These are phyloP conservation scores for Lepilemur septentrionalis DNA, from an alignment of 2,797 vertebrate species.

Conservation along the genomic window DNA sequence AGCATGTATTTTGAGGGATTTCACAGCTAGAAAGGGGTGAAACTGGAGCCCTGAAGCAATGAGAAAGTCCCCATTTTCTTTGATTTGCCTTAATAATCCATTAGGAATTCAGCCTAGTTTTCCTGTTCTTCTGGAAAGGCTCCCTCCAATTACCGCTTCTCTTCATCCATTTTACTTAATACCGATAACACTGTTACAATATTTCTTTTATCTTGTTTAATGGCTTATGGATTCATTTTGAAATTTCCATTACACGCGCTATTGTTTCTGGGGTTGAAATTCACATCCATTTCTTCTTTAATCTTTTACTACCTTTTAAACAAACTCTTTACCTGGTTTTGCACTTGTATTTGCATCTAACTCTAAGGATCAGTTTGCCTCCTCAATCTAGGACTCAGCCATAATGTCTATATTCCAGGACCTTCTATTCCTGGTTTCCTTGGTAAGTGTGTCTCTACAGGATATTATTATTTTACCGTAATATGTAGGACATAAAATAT, in stretches of 20 bases:
- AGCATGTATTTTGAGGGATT: background rate
- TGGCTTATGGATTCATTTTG: background rate
- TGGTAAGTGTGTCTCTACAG: background rate
- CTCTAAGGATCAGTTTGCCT: background rate
- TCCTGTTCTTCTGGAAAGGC: background rate
- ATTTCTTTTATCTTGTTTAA: slow-evolving; percentile 37
- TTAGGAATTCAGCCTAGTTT: background rate
- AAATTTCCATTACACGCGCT: background rate
- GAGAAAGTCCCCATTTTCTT: background rate
- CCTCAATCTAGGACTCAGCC: background rate
- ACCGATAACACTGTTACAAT: background rate
- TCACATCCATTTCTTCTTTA: background rate
- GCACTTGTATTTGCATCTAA: background rate
- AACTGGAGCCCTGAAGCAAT: rapidly evolving
- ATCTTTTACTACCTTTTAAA: background rate
- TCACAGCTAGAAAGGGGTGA: background rate
- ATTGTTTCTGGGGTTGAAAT: background rate
- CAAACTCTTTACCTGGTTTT: background rate
- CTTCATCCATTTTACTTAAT: slow-evolving; percentile 9
- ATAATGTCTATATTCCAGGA: background rate
- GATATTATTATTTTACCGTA: background rate
- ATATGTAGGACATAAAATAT: slow-evolving; percentile 7
- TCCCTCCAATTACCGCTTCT: background rate
- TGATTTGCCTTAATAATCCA: background rate
- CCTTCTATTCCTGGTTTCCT: slow-evolving; percentile 7